Percentiles rank a stretch among this genome's conserved stretches.
These are phyloP conservation scores for Thaumatotibia leucotreta DNA, from an alignment of 1,140 invertebrate genomes.

Conservation along the genomic window DNA sequence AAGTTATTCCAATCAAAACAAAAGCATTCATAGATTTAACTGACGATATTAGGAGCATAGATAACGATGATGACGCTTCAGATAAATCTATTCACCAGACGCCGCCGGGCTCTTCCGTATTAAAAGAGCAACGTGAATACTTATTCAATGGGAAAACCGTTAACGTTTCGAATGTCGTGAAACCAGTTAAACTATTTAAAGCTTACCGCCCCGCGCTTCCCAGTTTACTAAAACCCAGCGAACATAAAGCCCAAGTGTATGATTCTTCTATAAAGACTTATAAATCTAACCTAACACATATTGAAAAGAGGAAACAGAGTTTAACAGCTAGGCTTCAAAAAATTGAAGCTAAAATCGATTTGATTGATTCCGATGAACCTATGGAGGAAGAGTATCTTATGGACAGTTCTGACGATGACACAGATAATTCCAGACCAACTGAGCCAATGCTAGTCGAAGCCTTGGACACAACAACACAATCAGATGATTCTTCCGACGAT, in stretches of 20 bases:
- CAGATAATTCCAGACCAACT: slow-evolving; percentile 19
- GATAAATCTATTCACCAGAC: background rate
- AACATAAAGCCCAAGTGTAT: background rate
- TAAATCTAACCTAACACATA: background rate
- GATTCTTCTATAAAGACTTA: background rate
- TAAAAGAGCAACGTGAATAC: background rate
- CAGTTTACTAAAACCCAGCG: background rate
- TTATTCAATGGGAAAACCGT: background rate
- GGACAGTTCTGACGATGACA: slow-evolving; percentile 14
- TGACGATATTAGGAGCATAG: background rate
- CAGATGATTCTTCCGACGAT: slow-evolving; percentile 49
- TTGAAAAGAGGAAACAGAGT: slow-evolving; percentile 11
- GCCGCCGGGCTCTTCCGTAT: background rate
- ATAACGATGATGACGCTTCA: background rate
- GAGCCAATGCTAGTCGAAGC: slow-evolving; percentile 32
- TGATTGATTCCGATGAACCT: slow-evolving; percentile 16
- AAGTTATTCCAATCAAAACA: background rate
- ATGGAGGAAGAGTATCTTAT: slow-evolving; percentile 22
- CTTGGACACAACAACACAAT: background rate
- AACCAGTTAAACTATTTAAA: slow-evolving; percentile 20
- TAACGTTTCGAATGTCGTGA: background rate
- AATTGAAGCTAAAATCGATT: slow-evolving; percentile 15
- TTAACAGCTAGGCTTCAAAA: background rate
- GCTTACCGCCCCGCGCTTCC: background rate
- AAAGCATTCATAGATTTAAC: slow-evolving; percentile 19